Conservation (phyloP, 35 echinoderm and acorn worm species). For the Ophiothrix spiculata region DNA sequence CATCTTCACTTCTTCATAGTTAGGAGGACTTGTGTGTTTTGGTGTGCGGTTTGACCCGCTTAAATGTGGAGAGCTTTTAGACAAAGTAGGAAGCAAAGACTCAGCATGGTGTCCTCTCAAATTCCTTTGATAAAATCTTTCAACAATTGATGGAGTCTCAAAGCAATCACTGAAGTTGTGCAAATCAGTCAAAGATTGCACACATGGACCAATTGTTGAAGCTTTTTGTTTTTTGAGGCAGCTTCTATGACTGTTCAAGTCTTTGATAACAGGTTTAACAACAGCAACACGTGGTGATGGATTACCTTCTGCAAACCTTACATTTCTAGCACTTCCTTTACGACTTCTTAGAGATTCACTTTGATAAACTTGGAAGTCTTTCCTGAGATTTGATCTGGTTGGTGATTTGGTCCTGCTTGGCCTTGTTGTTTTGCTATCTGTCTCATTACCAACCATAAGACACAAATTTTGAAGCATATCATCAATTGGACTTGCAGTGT, state of each 20-base stretch:
- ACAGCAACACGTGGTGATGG: neutral
- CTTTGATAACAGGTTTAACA: neutral
- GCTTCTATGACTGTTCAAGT: neutral
- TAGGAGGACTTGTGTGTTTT: neutral
- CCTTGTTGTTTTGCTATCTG: neutral
- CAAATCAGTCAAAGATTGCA: neutral
- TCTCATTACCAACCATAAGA: neutral
- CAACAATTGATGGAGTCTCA: neutral
- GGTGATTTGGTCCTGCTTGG: neutral
- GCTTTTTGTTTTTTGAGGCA: neutral
- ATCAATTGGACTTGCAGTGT: neutral
- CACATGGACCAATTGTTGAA: neutral
- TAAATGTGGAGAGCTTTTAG: neutral
- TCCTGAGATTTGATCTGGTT: neutral
- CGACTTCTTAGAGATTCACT: neutral
- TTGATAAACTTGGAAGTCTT: neutral
- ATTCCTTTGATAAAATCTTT: slow-evolving; percentile 1
- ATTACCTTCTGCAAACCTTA: neutral
- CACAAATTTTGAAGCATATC: neutral
- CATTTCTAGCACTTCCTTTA: neutral
- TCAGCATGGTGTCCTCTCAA: neutral
- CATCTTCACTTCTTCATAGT: neutral
- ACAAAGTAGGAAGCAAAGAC: neutral
- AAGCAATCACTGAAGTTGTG: neutral
- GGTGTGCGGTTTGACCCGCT: neutral